Percentiles rank a stretch among this genome's conserved stretches.
Evolutionary conservation across 2,113 vertebrate genomes (phyloP).

Genomic region (Xiphophorus couchianus): DNA sequence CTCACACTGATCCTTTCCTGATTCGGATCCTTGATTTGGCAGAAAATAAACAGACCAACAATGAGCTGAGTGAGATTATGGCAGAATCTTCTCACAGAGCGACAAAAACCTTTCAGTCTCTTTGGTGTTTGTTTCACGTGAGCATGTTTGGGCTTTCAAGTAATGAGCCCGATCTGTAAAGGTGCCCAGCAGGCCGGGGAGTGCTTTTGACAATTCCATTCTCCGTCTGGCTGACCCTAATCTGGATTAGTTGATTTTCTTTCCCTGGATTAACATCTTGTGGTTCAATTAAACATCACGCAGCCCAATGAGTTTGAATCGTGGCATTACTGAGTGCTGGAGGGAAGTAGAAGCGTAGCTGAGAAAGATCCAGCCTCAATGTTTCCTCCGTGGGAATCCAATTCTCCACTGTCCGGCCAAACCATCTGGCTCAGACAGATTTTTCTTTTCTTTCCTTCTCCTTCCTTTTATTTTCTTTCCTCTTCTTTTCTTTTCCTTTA

Average conservation of each 20-base stretch:
- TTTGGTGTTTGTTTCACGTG: conserved; percentile 64
- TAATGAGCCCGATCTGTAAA: conserved; percentile 58
- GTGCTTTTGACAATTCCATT: conserved; percentile 56
- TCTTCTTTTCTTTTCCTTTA: conserved; percentile 13
- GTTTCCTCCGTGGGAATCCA: conserved; percentile 54
- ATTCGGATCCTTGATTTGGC: conserved; percentile 33
- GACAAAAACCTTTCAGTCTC: conserved; percentile 34
- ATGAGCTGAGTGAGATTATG: conserved; percentile 57
- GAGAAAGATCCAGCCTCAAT: conserved; percentile 43
- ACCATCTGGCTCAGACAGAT: conserved; percentile 53
- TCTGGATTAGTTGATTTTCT: conserved; percentile 78
- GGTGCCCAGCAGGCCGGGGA: conserved; percentile 45
- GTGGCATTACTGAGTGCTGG: conserved; percentile 31
- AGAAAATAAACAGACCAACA: conserved; percentile 64
- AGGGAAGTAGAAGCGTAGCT: conserved; percentile 38
- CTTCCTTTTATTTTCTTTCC: background rate
- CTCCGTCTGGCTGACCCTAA: conserved; percentile 70
- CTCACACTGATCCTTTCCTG: conserved; percentile 36
- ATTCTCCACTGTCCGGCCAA: conserved; percentile 37
- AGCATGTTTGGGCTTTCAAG: conserved; percentile 60
- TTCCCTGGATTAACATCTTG: conserved; percentile 69
- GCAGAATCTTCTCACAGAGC: conserved; percentile 67
- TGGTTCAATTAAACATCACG: conserved; percentile 69
- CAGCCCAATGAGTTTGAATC: conserved; percentile 68
- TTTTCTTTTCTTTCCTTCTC: conserved; percentile 17